Evolutionary conservation across 2,797 vertebrate genomes (phyloP).

Genomic region (Adrianichthys oophorus): DNA sequence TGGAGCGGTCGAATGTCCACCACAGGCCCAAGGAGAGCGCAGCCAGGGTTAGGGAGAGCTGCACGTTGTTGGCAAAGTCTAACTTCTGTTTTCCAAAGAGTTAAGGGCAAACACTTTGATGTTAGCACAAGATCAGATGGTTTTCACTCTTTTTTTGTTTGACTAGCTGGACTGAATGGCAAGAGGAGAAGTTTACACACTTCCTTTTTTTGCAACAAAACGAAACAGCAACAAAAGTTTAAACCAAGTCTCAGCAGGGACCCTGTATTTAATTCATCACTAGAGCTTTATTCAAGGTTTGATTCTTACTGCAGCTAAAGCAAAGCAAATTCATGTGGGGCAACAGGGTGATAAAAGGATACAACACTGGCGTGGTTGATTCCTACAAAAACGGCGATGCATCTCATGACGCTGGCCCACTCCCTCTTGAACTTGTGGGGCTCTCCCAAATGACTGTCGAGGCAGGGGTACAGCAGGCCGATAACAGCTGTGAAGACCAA

Average conservation of each 20-base stretch:
- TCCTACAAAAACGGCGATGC: conserved; percentile 96
- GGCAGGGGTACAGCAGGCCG: conserved; percentile 94
- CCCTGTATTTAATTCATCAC: too few species aligned
- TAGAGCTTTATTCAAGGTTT: too few species aligned
- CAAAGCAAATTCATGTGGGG: background rate
- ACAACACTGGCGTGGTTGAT: conserved; percentile 99
- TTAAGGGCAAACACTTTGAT: conserved; percentile 76
- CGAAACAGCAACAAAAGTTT: too few species aligned
- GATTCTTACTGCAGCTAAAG: background rate
- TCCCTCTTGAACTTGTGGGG: conserved; percentile 99
- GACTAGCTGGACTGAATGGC: background rate
- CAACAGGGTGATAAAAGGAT: conserved; percentile 81
- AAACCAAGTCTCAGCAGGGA: too few species aligned
- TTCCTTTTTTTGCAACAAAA: too few species aligned
- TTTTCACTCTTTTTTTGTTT: conserved; percentile 26
- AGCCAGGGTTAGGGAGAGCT: conserved; percentile 93
- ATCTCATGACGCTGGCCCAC: conserved; percentile 99
- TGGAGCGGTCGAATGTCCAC: conserved; percentile 98
- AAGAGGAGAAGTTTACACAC: too few species aligned
- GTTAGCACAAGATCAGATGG: background rate
- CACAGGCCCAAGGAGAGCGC: conserved; percentile 95
- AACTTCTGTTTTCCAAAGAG: conserved; percentile 83
- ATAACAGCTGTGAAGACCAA: conserved; percentile 85
- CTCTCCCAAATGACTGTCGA: conserved; percentile 95
- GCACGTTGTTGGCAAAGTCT: conserved; percentile 95